A percentile compares a stretch with the other conserved stretches of the same genome.
Conservation (phyloP, 2,888 invertebrate genomes). For the Eretmocerus hayati region DNA sequence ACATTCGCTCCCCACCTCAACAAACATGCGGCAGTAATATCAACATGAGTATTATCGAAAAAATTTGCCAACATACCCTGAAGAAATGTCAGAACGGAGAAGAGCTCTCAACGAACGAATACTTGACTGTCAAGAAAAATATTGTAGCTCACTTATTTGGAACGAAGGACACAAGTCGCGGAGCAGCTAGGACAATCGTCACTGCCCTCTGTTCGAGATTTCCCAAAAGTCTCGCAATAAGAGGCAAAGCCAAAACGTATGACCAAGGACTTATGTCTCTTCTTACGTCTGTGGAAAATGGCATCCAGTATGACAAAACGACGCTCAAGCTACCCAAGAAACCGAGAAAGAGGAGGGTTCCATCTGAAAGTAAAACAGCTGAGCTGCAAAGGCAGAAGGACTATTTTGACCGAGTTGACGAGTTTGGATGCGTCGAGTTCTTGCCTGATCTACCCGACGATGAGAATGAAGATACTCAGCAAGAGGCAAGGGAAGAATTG, state of each 20-base stretch:
- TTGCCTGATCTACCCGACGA: not conserved
- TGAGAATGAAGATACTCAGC: not conserved
- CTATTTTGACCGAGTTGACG: no score
- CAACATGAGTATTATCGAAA: not conserved
- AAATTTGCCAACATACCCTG: not conserved
- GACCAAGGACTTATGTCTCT: conserved; percentile 7
- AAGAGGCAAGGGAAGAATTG: not conserved
- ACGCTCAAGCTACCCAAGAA: no score
- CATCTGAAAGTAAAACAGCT: not conserved
- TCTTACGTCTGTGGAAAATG: conserved; percentile 10
- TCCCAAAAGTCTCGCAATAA: conserved; percentile 11
- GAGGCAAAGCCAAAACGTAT: conserved; percentile 1
- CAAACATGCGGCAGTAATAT: not conserved
- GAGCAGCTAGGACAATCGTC: conserved; percentile 9
- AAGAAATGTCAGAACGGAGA: not conserved
- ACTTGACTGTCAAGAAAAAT: not conserved
- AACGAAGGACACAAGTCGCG: conserved; percentile 7
- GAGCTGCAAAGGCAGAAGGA: not conserved
- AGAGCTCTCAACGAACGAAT: not conserved
- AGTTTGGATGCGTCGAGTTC: not conserved
- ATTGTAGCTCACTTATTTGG: not conserved
- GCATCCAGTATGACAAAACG: conserved; percentile 9
- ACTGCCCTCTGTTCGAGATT: conserved; percentile 9
- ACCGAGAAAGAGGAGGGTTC: no score
- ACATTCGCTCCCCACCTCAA: not conserved